These are phyloP conservation scores for Brachionus paranguensis DNA, from an alignment of 1,140 invertebrate species.

Conservation along the genomic window DNA sequence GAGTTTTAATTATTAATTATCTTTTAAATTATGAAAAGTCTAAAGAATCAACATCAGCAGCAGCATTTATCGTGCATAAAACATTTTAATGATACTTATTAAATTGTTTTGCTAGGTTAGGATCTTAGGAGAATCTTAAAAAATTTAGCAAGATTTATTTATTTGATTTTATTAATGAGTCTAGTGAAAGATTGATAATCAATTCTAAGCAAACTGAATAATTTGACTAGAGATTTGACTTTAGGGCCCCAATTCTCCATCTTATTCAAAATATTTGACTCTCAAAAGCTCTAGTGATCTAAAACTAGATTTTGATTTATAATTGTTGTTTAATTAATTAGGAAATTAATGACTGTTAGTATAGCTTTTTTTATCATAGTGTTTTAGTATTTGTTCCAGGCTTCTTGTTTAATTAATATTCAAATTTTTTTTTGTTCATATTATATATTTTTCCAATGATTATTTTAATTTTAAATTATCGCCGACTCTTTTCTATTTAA, in stretches of 20 bases:
- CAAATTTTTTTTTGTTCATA: background rate
- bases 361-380: background rate
- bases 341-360: background rate
- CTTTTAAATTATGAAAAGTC: too few relatives aligned
- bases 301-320: background rate
- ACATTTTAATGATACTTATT: too few relatives aligned
- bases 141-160: background rate
- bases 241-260: background rate
- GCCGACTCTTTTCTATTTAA: background rate
- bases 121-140: background rate
- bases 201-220: background rate
- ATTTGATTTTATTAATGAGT: background rate
- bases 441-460: background rate
- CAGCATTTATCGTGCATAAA: too few relatives aligned
- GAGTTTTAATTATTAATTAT: too few relatives aligned
- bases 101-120: too few relatives aligned
- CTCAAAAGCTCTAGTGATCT: background rate
- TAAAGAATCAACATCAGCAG: too few relatives aligned
- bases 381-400: background rate
- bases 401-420: conserved; percentile 7
- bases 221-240: background rate
- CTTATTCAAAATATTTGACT: background rate
- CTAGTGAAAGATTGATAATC: background rate
- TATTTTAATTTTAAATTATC: background rate
- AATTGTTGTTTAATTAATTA: conserved; percentile 17